Evolutionary conservation across 1,140 invertebrate species (phyloP).

Genomic region (Zelostemma sp.): DNA sequence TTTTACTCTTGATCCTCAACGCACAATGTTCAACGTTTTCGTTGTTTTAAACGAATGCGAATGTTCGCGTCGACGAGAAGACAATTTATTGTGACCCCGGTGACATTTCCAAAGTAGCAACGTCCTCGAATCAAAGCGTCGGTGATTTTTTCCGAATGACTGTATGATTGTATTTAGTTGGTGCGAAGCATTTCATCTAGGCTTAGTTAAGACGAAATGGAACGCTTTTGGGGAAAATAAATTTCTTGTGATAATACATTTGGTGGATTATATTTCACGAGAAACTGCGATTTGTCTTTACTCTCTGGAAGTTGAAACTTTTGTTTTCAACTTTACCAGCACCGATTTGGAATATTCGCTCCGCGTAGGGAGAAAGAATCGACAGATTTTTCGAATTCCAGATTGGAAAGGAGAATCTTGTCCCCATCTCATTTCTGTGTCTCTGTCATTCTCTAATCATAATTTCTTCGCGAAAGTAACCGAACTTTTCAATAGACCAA

Average conservation of each 20-base stretch:
- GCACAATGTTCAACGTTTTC: neutral
- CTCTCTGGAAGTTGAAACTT: no score
- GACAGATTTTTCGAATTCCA: no score
- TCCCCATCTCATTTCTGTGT: no score
- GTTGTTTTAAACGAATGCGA: neutral
- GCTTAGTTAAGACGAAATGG: conserved; percentile 1
- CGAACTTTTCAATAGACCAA: no score
- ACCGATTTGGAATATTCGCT: no score
- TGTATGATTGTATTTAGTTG: conserved; percentile 8
- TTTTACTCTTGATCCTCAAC: neutral
- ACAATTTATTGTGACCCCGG: neutral
- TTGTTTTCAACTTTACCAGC: no score
- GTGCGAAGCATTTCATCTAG: conserved; percentile 5
- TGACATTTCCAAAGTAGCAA: neutral
- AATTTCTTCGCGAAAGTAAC: no score
- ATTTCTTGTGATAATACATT: conserved; percentile 6
- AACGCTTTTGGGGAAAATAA: conserved; percentile 10
- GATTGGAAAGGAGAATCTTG: no score
- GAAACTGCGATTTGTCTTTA: no score
- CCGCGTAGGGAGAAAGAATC: no score
- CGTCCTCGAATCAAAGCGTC: neutral
- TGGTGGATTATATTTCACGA: neutral
- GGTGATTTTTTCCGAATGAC: conserved; percentile 1
- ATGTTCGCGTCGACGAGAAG: neutral
- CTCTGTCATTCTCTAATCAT: no score